Evolutionary conservation across 2,888 invertebrate genomes (phyloP).

Genomic region (Pseudeuparius sepicola): DNA sequence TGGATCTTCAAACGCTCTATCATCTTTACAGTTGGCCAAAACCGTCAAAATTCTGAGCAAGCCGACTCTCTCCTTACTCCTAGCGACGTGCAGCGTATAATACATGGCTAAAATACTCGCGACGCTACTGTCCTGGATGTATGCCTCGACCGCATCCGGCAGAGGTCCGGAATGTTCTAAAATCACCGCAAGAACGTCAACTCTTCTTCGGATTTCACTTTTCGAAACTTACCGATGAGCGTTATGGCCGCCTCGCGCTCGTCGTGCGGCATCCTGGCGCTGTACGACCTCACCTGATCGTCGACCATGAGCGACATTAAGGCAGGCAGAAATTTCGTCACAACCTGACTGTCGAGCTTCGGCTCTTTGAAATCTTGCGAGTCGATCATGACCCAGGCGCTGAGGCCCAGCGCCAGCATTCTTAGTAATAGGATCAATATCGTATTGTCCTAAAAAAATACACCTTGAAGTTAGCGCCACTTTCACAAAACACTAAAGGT

Average conservation of each 20-base stretch:
- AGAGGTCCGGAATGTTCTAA: slow-evolving; percentile 89
- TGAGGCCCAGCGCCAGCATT: slow-evolving; percentile 86
- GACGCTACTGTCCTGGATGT: slow-evolving; percentile 82
- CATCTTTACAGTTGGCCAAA: slow-evolving; percentile 81
- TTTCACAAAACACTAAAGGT: slow-evolving; percentile 12
- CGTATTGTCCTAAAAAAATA: slow-evolving; percentile 64
- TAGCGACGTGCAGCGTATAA: slow-evolving; percentile 81
- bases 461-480: not conserved
- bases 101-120: slow-evolving; percentile 92
- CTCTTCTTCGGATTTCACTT: too few species aligned
- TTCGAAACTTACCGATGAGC: too few species aligned
- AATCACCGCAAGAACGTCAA: too few species aligned
- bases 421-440: slow-evolving; percentile 79
- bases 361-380: slow-evolving; percentile 93
- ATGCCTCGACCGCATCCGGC: slow-evolving; percentile 87
- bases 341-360: slow-evolving; percentile 83
- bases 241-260: slow-evolving; percentile 89
- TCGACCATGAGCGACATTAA: slow-evolving; percentile 89
- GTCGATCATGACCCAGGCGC: slow-evolving; percentile 96
- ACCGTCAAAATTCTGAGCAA: slow-evolving; percentile 81
- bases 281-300: slow-evolving; percentile 69
- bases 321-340: slow-evolving; percentile 89
- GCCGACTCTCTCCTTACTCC: slow-evolving; percentile 69
- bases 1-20: slow-evolving; percentile 89
- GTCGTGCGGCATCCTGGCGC: slow-evolving; percentile 81